Evolutionary conservation across 2,797 vertebrate species (phyloP).

Genomic region (Pangasius mekongensis): DNA sequence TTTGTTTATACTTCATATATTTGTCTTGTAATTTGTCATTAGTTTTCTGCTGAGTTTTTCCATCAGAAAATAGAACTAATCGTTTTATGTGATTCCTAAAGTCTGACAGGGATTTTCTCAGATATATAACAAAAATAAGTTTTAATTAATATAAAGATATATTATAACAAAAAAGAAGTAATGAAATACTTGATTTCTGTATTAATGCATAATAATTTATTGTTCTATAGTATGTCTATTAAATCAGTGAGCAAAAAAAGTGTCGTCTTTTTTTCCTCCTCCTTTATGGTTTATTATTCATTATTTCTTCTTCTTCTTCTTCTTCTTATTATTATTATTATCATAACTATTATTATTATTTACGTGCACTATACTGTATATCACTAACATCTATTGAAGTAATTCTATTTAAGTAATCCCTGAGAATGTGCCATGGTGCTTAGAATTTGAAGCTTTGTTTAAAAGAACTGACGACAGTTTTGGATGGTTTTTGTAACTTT

Average conservation of each 20-base stretch:
- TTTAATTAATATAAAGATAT: background rate
- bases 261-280: background rate
- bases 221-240: background rate
- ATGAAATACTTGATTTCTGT: background rate
- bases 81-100: background rate
- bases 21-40: background rate
- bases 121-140: background rate
- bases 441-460: slow-evolving; percentile 15
- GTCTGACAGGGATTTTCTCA: background rate
- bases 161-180: background rate
- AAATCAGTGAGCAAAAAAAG: background rate
- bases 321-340: background rate
- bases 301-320: background rate
- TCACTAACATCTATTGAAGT: background rate
- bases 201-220: background rate
- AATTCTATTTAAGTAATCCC: background rate
- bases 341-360: background rate
- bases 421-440: background rate
- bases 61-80: background rate
- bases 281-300: background rate
- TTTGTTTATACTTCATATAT: background rate
- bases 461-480: slow-evolving; percentile 31
- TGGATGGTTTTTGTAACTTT: background rate
- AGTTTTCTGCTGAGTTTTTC: background rate
- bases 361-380: background rate